A percentile compares a stretch with the other conserved stretches of the same genome.
These are phyloP conservation scores for Chloebia gouldiae DNA, from an alignment of 2,113 vertebrate genomes.

Conservation along the genomic window DNA sequence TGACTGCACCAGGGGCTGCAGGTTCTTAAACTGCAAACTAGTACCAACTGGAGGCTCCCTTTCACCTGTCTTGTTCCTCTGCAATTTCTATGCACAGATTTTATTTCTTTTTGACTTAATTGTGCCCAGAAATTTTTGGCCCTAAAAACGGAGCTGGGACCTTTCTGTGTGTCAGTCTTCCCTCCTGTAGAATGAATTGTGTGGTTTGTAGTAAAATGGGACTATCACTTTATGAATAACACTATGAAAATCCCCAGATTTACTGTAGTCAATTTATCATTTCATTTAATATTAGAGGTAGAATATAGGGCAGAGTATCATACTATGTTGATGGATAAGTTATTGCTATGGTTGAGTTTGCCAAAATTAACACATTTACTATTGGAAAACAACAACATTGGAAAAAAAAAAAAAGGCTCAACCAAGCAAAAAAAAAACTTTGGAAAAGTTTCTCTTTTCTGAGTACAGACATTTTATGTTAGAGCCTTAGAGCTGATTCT, in stretches of 20 bases:
- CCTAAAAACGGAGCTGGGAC: background rate
- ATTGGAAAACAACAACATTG: background rate
- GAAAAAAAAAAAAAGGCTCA: accelerated
- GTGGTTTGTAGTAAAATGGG: background rate
- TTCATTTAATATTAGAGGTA: background rate
- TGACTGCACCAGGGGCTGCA: background rate
- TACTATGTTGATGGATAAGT: background rate
- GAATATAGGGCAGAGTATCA: background rate
- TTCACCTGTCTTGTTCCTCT: background rate
- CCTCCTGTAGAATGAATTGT: background rate
- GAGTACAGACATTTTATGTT: constrained; percentile 45
- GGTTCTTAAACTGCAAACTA: background rate
- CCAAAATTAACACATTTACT: constrained; percentile 16
- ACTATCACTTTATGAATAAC: background rate
- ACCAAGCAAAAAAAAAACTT: constrained; percentile 1
- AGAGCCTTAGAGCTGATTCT: constrained; percentile 15
- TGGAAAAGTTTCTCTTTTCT: constrained; percentile 30
- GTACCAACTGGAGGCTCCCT: background rate
- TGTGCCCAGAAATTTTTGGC: background rate
- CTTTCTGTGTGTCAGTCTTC: background rate
- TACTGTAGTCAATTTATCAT: background rate
- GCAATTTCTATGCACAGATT: background rate
- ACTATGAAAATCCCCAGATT: background rate
- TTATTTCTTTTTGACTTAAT: background rate
- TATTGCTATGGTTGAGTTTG: background rate